A percentile compares a stretch with the other conserved stretches of the same genome.
Evolutionary conservation across 2,888 invertebrate genomes (phyloP).

Genomic region (Erebia epiphron): DNA sequence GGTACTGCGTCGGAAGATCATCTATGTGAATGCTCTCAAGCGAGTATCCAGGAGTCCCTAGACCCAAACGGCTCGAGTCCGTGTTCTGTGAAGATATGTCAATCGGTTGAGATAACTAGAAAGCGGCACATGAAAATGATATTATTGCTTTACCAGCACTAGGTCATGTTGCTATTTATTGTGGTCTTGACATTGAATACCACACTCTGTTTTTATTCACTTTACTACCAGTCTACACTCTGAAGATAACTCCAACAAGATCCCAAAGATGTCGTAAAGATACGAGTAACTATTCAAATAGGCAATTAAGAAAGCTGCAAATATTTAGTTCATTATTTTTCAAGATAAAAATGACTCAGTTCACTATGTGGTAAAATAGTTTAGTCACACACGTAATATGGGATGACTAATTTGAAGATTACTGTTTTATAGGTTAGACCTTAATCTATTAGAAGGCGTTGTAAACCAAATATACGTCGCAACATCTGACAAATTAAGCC

Average conservation of each 20-base stretch:
- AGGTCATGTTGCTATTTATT: background rate
- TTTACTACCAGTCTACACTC: background rate
- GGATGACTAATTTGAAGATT: constrained; percentile 6
- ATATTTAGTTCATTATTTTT: constrained; percentile 14
- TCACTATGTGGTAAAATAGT: constrained; percentile 5
- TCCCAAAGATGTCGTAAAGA: background rate
- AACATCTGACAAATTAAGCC: too few relatives aligned
- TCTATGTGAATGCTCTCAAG: too few relatives aligned
- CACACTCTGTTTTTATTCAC: background rate
- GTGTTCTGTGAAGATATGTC: too few relatives aligned
- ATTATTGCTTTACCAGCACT: background rate
- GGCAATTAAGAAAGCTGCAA: background rate
- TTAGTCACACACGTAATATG: background rate
- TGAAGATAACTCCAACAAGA: background rate
- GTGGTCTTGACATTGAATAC: background rate
- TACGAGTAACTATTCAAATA: background rate
- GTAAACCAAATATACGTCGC: background rate
- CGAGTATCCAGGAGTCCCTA: too few relatives aligned
- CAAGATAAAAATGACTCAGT: background rate
- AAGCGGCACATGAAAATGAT: background rate
- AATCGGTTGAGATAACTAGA: too few relatives aligned
- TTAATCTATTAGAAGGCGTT: background rate
- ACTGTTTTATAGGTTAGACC: background rate
- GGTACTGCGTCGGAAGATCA: too few relatives aligned
- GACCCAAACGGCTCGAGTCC: too few relatives aligned